A percentile compares a stretch with the other conserved stretches of the same genome.
Evolutionary conservation across 2,888 invertebrate genomes (phyloP).

Genomic region (Euproctis similis): DNA sequence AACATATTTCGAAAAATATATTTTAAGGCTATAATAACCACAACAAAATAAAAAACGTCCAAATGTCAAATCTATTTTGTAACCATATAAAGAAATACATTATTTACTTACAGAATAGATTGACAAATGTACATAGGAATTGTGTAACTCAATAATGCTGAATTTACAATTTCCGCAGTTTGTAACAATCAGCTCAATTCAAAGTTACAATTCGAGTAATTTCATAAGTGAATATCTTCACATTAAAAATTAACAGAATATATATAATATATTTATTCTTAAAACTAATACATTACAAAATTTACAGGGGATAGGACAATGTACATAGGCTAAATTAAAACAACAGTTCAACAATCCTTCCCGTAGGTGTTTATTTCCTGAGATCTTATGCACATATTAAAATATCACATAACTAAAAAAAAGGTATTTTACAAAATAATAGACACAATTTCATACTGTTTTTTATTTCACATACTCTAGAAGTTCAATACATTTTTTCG

Average conservation of each 20-base stretch:
- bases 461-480: constrained; percentile 18
- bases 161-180: constrained; percentile 1
- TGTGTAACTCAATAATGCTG: not conserved
- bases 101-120: not conserved
- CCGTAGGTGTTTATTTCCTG: constrained; percentile 23
- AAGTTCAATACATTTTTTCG: constrained; percentile 7
- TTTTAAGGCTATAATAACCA: constrained; percentile 12
- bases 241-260: constrained; percentile 1
- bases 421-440: constrained; percentile 20
- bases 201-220: not conserved
- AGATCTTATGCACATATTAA: constrained; percentile 18
- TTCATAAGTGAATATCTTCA: not conserved
- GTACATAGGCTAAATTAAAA: constrained; percentile 20
- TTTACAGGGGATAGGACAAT: constrained; percentile 13
- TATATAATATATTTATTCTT: constrained; percentile 6
- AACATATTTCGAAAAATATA: constrained; percentile 14
- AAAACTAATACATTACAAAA: constrained; percentile 13
- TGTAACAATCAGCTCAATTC: too few relatives aligned
- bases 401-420: constrained; percentile 13
- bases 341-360: constrained; percentile 12
- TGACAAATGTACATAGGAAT: too few relatives aligned
- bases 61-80: not conserved
- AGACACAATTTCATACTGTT: constrained; percentile 18
- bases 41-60: constrained; percentile 6
- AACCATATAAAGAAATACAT: too few relatives aligned